Conservation (phyloP, 2,888 invertebrate species). For the Dioctria linearis region DNA sequence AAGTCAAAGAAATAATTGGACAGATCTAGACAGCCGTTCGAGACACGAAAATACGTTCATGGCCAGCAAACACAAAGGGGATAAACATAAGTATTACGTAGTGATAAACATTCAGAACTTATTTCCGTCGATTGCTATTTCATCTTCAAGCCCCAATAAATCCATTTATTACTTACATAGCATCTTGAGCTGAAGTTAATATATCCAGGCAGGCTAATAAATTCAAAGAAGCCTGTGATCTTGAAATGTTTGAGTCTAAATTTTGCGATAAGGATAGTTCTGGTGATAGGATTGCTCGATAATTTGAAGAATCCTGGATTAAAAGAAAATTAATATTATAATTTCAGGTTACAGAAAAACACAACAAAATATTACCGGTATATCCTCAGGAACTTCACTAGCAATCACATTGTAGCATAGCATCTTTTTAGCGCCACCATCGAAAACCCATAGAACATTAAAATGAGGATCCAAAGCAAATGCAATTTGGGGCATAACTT, state of each 20-base stretch:
- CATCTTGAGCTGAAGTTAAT: slow-evolving; percentile 84
- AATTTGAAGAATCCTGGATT: slow-evolving; percentile 66
- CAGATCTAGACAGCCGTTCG: too few species aligned
- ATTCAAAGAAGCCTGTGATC: slow-evolving; percentile 92
- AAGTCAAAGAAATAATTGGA: too few species aligned
- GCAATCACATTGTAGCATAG: slow-evolving; percentile 90
- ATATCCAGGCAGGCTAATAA: slow-evolving; percentile 92
- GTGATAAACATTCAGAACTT: too few species aligned
- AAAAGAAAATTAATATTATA: not conserved
- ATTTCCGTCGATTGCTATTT: too few species aligned
- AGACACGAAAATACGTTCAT: too few species aligned
- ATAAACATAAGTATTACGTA: too few species aligned
- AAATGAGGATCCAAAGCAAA: slow-evolving; percentile 87
- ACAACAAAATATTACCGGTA: slow-evolving; percentile 62
- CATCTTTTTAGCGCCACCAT: slow-evolving; percentile 74
- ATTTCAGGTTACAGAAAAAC: not conserved
- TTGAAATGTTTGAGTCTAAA: slow-evolving; percentile 79
- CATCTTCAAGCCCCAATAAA: not conserved
- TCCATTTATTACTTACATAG: slow-evolving; percentile 70
- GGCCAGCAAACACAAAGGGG: not conserved
- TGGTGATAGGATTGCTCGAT: slow-evolving; percentile 80
- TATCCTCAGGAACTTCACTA: slow-evolving; percentile 75
- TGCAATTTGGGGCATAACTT: slow-evolving; percentile 68
- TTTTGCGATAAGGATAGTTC: slow-evolving; percentile 86
- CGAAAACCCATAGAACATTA: slow-evolving; percentile 94